Evolutionary conservation across 2,888 invertebrate genomes (phyloP).

Genomic region (Dendrolimus houi): DNA sequence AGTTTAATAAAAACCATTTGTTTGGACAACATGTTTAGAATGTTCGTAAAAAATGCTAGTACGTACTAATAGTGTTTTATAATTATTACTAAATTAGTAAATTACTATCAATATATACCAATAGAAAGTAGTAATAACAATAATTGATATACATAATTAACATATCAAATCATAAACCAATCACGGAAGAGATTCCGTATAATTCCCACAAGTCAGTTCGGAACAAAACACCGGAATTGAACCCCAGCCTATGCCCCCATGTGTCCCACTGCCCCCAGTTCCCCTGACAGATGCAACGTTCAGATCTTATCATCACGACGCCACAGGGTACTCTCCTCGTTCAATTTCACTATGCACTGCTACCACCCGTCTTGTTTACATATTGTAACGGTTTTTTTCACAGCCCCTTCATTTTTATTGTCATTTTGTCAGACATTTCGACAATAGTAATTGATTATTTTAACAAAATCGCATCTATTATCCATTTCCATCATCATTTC

Average conservation of each 20-base stretch:
- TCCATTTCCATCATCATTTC: too few species aligned
- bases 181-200: slow-evolving; percentile 29
- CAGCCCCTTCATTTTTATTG: slow-evolving; percentile 19
- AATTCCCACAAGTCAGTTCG: slow-evolving; percentile 55
- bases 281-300: slow-evolving; percentile 59
- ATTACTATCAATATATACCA: too few species aligned
- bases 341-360: slow-evolving; percentile 47
- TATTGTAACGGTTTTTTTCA: slow-evolving; percentile 57
- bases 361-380: slow-evolving; percentile 48
- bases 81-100: too few species aligned
- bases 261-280: slow-evolving; percentile 25
- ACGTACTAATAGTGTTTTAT: too few species aligned
- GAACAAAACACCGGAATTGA: slow-evolving; percentile 62
- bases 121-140: too few species aligned
- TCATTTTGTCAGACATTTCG: not conserved
- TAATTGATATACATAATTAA: slow-evolving; percentile 16
- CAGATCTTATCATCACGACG: slow-evolving; percentile 58
- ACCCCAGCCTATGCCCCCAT: slow-evolving; percentile 43
- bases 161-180: slow-evolving; percentile 63
- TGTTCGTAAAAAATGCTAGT: too few species aligned
- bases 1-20: too few species aligned
- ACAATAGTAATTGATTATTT: slow-evolving; percentile 3
- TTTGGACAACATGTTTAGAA: too few species aligned
- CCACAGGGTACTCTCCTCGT: slow-evolving; percentile 61
- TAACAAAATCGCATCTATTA: too few species aligned